A percentile compares a stretch with the other conserved stretches of the same genome.
phyloP scores from a whole-genome alignment of 2,113 vertebrate species.

The Sula dactylatra region DNA sequence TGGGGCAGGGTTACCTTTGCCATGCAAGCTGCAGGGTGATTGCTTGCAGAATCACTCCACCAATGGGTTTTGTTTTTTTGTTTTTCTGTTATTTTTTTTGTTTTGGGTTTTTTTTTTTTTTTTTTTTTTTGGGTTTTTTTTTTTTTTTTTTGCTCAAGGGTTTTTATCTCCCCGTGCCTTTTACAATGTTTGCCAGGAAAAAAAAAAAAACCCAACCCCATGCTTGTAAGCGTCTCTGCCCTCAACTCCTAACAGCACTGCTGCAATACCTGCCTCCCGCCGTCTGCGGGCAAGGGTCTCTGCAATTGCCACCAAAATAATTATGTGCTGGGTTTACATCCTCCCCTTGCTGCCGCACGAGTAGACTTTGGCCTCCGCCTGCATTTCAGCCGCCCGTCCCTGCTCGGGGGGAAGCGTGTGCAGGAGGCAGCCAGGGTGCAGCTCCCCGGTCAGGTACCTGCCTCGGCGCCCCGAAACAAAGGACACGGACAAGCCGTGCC shows the following conservation, averaged over 20 bases:
- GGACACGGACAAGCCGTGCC: accelerated
- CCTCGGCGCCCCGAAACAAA: accelerated
- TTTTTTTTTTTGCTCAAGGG: neutral
- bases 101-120: neutral
- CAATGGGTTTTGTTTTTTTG: neutral
- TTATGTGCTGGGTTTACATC: neutral
- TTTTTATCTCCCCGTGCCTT: neutral
- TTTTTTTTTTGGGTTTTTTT: neutral
- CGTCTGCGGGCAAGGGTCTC: neutral
- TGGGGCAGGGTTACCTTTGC: neutral
- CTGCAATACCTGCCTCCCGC: neutral
- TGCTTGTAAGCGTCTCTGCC: neutral
- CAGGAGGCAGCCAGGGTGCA: neutral
- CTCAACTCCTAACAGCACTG: neutral
- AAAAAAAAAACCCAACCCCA: no score
- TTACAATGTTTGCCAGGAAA: neutral
- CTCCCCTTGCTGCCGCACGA: accelerated
- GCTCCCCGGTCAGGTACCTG: accelerated
- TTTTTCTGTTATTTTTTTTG: neutral
- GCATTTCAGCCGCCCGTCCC: neutral
- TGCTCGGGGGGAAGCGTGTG: accelerated
- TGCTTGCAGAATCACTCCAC: neutral
- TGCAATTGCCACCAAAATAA: conserved; percentile 14
- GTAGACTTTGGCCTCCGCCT: conserved; percentile 39
- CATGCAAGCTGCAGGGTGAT: neutral